Evolutionary conservation across 2,888 invertebrate genomes (phyloP), one percentile per base, ranked within the genome.

Genomic region (Meteorus colon): DNA sequence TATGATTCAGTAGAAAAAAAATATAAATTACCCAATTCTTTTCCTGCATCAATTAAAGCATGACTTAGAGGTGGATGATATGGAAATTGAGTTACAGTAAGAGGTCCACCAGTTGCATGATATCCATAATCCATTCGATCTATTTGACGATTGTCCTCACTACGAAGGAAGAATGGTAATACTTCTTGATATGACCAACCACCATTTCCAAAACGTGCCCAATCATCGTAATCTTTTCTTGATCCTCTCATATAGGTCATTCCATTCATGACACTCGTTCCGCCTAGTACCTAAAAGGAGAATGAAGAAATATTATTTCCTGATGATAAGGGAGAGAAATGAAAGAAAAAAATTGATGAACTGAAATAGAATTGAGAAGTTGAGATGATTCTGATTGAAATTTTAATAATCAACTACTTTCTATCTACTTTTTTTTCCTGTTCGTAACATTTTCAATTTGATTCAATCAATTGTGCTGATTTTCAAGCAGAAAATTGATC

Each of bases 221-320:
- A 98, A 78, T 93, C 92, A 87, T 98, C 96, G 90, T 94, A 98
- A 90, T 98, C 98, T 78, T 93, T 93, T 31, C 94, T 93, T 75
- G 96, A 94, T 0, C 98, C 98, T 34, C 98, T 92, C 81, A 98
- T 96, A 90, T 98, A 98, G 93, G 96, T 97, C 98, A 98, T 98
- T 29, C 98, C 98, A 89, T 98, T 98, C 91, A 98, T 93, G 0
- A 96, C 96, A 19, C 97, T 97, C 0, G 97, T 97, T 0, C 98
- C 98, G 6, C 98, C 98, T 12, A 97, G 90, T 0, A 96, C 96
- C 95, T 95, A 87, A 29, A 41, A 10, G 12, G 41, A 12, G 41
- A 77, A 48, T 29, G 66, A 14, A 51, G 29, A 48, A 48, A 34
- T 12, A 41, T 41, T 12, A 41, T 12, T 41, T 8, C 2, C 8